These are phyloP conservation scores for Eospalax fontanierii DNA, from an alignment of 2,797 vertebrate species.

Conservation along the genomic window DNA sequence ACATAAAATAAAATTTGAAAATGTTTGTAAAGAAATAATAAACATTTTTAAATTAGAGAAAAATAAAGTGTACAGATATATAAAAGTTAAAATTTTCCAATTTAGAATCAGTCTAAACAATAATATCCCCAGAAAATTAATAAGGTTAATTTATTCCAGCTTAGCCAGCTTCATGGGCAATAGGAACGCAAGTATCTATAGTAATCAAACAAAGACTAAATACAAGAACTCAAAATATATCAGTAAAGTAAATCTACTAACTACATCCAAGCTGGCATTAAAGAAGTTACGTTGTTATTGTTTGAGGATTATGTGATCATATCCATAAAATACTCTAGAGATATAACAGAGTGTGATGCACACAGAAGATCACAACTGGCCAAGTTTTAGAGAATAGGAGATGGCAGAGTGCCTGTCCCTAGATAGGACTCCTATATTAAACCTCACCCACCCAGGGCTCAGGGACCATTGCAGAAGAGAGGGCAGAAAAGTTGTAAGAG, in stretches of 20 bases:
- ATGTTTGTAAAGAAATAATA: too few relatives aligned
- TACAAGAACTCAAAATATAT: neutral
- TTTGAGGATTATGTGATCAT: too few relatives aligned
- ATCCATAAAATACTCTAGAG: neutral
- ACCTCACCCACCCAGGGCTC: too few relatives aligned
- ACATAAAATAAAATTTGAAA: too few relatives aligned
- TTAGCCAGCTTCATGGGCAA: neutral
- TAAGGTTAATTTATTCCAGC: neutral
- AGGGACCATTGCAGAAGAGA: too few relatives aligned
- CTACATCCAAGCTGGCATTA: neutral
- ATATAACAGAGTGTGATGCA: too few relatives aligned
- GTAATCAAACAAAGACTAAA: neutral
- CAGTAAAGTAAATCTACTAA: neutral
- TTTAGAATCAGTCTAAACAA: neutral
- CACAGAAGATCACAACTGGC: neutral
- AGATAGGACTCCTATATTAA: too few relatives aligned
- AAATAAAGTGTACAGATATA: neutral
- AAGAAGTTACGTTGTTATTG: neutral
- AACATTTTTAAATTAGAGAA: too few relatives aligned
- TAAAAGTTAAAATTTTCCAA: neutral
- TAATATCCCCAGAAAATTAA: too few relatives aligned
- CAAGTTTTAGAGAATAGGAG: too few relatives aligned
- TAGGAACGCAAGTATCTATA: neutral
- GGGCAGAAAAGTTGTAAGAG: too few relatives aligned
- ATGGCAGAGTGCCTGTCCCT: too few relatives aligned